Evolutionary conservation across 2,113 vertebrate species (phyloP), one percentile per base, ranked within the genome.

Genomic region (Cynopterus brachyotis): DNA sequence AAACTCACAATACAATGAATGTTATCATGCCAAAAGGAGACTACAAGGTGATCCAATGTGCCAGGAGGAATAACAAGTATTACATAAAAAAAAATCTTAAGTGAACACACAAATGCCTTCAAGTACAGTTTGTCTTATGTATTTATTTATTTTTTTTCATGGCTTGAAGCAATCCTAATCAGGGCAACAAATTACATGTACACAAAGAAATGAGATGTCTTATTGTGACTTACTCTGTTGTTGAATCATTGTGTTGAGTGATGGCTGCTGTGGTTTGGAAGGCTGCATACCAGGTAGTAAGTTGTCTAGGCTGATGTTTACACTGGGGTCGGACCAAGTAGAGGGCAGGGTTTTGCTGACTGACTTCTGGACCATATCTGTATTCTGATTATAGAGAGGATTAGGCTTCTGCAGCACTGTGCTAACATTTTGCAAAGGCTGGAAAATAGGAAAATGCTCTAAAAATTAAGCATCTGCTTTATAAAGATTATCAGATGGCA

Each of bases 231-330:
- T 96, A 99, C 99, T 99, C 86, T 99, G 99, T 89, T 99, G 99
- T 84, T 99, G 99, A 98, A 99, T 99, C 98, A 99, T 99, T 75
- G 99, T 99, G 93, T 99, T 99, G 64, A 99, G 99, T 0, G 98
- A 99, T 84, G 99, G 99, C 97, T 99, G 99, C 86, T 98, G 98
- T 22, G 99, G 99, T 97, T 99, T 99, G 91, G 99, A 99, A 93
- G 99, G 99, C 89, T 99, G 99, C 98, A 99, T 99, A 96, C 99
- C 99, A 78, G 99, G 99, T 79, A 99, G 98, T 98, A 99, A 99
- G 98, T 99, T 99, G 98, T 99, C 99, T 98, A 99, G 99, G 98
- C 99, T 99, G 98, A 99, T 99, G 98, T 99, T 99, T 97, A 99
- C 99, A 35, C 99, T 99, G 97, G 98, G 99, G 98, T 99, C 99